These are phyloP conservation scores for Deilephila elpenor DNA, from an alignment of 2,888 invertebrate species.

Conservation along the genomic window DNA sequence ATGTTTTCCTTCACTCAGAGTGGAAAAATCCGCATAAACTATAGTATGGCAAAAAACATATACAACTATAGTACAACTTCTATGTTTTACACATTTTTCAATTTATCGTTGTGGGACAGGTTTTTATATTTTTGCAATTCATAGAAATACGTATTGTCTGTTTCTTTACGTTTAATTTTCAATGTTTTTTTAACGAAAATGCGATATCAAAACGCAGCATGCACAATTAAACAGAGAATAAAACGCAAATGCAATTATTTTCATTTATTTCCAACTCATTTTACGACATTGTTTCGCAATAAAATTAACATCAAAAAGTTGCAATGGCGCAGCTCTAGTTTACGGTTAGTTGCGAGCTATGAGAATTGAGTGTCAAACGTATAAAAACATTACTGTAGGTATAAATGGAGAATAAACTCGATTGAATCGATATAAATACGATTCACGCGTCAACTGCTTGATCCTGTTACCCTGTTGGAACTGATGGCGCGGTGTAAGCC, in stretches of 20 bases:
- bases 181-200: background rate
- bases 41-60: too few species aligned
- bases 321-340: background rate
- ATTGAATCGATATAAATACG: conserved; percentile 70
- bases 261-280: background rate
- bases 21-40: too few species aligned
- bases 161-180: background rate
- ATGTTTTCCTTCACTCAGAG: too few species aligned
- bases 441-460: conserved; percentile 74
- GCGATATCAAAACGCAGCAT: background rate
- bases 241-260: background rate
- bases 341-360: background rate
- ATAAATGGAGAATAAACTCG: conserved; percentile 56
- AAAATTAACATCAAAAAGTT: conserved; percentile 3
- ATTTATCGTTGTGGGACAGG: too few species aligned
- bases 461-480: conserved; percentile 75
- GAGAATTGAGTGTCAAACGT: conserved; percentile 18
- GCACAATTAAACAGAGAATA: background rate
- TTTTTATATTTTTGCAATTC: too few species aligned
- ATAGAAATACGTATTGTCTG: background rate
- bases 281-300: conserved; percentile 3
- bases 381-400: conserved; percentile 40
- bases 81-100: too few species aligned
- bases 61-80: too few species aligned
- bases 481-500: conserved; percentile 77